A percentile compares a stretch with the other conserved stretches of the same genome.
Evolutionary conservation across 2,113 vertebrate genomes (phyloP).

Genomic region (Pitta sordida): DNA sequence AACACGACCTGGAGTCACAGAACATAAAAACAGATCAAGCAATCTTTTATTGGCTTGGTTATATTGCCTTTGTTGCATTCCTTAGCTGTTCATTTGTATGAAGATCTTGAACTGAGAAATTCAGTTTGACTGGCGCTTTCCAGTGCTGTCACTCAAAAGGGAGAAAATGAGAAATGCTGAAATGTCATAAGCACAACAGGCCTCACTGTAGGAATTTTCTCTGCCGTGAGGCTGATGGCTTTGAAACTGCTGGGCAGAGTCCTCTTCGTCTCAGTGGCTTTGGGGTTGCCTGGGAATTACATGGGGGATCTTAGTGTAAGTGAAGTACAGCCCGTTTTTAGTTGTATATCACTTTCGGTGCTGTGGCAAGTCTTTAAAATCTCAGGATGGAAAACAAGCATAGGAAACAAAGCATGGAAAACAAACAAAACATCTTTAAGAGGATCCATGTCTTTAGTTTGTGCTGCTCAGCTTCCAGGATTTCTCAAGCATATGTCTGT

Average conservation of each 20-base stretch:
- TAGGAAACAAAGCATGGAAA: too few species aligned
- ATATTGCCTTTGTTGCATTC: background rate
- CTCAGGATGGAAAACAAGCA: background rate
- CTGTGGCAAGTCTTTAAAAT: background rate
- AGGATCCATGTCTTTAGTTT: background rate
- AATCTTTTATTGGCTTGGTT: background rate
- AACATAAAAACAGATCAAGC: background rate
- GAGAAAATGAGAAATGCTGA: background rate
- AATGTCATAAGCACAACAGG: too few species aligned
- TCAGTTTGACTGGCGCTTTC: background rate
- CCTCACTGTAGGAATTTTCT: background rate
- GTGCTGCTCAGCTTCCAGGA: background rate
- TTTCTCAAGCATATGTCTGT: background rate
- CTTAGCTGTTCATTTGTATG: background rate
- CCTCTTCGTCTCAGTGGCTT: background rate
- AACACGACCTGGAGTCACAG: background rate
- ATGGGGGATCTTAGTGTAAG: accelerated
- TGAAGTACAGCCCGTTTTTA: background rate
- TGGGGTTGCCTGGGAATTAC: background rate
- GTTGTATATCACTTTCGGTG: background rate
- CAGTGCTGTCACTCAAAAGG: background rate
- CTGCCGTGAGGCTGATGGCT: background rate
- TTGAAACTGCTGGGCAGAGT: background rate
- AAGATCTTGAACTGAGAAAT: background rate
- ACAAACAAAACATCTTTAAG: too few species aligned